Evolutionary conservation across 1,140 invertebrate genomes (phyloP).

Genomic region (Zophobas atratus): DNA sequence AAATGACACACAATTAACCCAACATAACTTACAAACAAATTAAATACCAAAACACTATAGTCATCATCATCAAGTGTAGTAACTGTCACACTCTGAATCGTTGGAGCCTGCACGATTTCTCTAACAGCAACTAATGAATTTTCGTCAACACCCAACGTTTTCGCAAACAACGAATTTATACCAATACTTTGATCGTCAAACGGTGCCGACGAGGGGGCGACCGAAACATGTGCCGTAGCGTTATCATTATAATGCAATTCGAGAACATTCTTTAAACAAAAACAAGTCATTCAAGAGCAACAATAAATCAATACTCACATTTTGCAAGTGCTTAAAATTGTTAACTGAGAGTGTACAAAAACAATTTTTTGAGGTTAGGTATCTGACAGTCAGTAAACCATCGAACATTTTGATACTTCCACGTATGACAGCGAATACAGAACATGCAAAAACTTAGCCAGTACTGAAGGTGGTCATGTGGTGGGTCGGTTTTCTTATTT

Average conservation of each 20-base stretch:
- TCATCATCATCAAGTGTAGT: conserved; percentile 60
- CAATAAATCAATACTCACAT: conserved; percentile 55
- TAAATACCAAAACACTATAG: conserved; percentile 64
- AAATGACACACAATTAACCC: conserved; percentile 48
- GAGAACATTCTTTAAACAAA: conserved; percentile 59
- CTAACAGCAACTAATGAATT: conserved; percentile 55
- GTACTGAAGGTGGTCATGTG: too few species aligned
- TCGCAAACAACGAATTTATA: conserved; percentile 62
- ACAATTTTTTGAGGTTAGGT: conserved; percentile 62
- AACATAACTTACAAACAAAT: neutral
- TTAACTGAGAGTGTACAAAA: conserved; percentile 59
- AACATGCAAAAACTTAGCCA: too few species aligned
- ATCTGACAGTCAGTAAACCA: conserved; percentile 62
- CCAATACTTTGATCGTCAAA: conserved; percentile 61
- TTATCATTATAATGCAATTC: conserved; percentile 58
- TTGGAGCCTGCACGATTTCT: conserved; percentile 56
- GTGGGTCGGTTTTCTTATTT: too few species aligned
- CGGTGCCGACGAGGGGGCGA: conserved; percentile 47
- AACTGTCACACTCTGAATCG: conserved; percentile 60
- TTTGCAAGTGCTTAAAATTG: conserved; percentile 47
- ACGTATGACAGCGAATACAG: too few species aligned
- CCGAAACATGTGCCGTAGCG: conserved; percentile 60
- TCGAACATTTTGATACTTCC: conserved; percentile 59
- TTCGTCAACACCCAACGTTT: conserved; percentile 60
- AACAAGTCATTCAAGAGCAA: conserved; percentile 10